Conservation (phyloP, 2,113 vertebrate genomes). For the Danionella cerebrum region DNA sequence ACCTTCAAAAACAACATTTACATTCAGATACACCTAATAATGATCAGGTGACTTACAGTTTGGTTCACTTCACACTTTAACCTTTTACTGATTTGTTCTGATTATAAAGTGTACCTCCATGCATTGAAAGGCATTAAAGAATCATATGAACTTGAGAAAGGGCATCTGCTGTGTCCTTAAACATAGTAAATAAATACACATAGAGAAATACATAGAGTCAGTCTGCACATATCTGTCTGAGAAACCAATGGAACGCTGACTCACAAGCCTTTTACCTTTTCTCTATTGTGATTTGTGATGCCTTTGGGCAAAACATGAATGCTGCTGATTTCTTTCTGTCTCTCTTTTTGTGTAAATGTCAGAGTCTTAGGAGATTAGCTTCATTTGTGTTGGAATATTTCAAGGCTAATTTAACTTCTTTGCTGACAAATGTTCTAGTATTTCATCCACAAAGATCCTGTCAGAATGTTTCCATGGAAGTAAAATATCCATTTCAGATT, state of each 20-base stretch:
- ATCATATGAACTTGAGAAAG: too few relatives aligned
- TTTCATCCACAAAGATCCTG: background rate
- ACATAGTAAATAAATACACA: background rate
- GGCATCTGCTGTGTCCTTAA: too few relatives aligned
- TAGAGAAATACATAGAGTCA: background rate
- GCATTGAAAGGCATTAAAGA: too few relatives aligned
- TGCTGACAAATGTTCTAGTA: background rate
- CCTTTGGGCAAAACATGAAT: slow-evolving; percentile 21
- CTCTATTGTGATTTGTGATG: slow-evolving; percentile 3
- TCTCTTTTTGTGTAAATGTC: slow-evolving; percentile 19
- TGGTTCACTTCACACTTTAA: too few relatives aligned
- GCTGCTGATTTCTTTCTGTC: slow-evolving; percentile 25
- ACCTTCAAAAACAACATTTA: too few relatives aligned
- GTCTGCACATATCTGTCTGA: background rate
- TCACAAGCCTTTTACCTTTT: background rate
- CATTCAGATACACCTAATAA: too few relatives aligned
- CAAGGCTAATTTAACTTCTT: slow-evolving; percentile 20
- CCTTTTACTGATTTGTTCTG: too few relatives aligned
- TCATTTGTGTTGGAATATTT: slow-evolving; percentile 12
- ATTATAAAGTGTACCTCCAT: too few relatives aligned
- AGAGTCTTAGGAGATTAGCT: background rate
- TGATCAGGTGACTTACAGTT: too few relatives aligned
- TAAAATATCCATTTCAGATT: background rate
- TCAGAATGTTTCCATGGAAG: slow-evolving; percentile 7
- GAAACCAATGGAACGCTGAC: background rate